Conservation (phyloP, 1,140 invertebrate genomes). For the Pseudoatta argentina region DNA sequence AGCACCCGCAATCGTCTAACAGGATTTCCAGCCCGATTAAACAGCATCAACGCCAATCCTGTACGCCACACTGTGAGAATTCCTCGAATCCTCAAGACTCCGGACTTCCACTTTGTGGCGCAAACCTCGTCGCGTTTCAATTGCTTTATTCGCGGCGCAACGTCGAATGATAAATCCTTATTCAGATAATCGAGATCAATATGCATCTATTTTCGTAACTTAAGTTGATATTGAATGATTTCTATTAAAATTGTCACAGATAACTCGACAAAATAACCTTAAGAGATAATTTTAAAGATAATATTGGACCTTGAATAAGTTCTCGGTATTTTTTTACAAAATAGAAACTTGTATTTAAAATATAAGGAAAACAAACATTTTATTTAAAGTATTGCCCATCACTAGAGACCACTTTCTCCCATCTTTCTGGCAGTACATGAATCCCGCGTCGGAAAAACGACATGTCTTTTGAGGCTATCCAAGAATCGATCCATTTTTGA, state of each 20-base stretch:
- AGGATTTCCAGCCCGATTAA: conserved; percentile 61
- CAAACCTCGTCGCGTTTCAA: conserved; percentile 31
- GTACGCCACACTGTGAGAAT: conserved; percentile 18
- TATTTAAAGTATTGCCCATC: too few relatives aligned
- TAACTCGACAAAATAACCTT: neutral
- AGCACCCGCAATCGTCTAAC: conserved; percentile 57
- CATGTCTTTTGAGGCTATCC: too few relatives aligned
- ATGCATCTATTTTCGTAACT: neutral
- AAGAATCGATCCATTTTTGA: too few relatives aligned
- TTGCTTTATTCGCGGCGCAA: neutral
- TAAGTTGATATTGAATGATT: neutral
- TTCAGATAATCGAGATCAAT: neutral
- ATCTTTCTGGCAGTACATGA: too few relatives aligned
- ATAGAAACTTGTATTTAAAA: too few relatives aligned
- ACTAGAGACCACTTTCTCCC: too few relatives aligned
- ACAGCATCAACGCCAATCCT: conserved; percentile 25
- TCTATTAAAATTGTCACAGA: neutral
- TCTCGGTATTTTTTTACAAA: too few relatives aligned
- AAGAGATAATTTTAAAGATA: neutral
- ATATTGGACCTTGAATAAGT: too few relatives aligned
- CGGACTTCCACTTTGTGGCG: conserved; percentile 40
- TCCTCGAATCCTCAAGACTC: conserved; percentile 30
- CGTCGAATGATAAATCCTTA: conserved; percentile 9
- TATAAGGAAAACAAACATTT: too few relatives aligned
- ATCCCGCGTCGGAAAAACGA: too few relatives aligned